phyloP scores from a whole-genome alignment of 2,113 vertebrate genomes.

The Alethe castanea region DNA sequence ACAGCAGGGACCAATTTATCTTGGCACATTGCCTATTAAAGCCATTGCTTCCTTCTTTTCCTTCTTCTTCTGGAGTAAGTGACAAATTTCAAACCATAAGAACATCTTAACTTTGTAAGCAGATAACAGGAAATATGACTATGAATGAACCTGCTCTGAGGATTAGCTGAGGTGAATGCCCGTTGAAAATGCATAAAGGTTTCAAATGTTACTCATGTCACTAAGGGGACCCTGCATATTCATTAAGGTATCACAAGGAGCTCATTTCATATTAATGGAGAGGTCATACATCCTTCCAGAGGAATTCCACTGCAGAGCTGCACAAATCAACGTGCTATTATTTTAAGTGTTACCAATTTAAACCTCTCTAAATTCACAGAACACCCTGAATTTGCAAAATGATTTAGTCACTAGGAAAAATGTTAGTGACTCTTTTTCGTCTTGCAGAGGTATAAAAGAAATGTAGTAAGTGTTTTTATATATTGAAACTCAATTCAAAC shows the following conservation, averaged over 20 bases:
- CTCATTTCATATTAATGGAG: constrained; percentile 63
- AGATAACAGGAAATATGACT: constrained; percentile 59
- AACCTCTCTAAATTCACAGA: constrained; percentile 4
- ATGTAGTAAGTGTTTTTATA: background rate
- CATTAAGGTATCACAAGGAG: constrained; percentile 66
- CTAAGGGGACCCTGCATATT: constrained; percentile 61
- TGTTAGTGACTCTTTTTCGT: background rate
- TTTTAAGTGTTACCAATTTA: constrained; percentile 38
- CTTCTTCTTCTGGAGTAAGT: constrained; percentile 36
- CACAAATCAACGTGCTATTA: constrained; percentile 33
- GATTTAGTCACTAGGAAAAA: background rate
- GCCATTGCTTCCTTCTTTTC: background rate
- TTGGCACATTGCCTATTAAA: constrained; percentile 27
- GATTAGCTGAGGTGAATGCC: constrained; percentile 54
- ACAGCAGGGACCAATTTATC: constrained; percentile 42
- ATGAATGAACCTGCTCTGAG: constrained; percentile 59
- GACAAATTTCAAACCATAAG: constrained; percentile 37
- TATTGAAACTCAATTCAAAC: background rate
- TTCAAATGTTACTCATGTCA: constrained; percentile 64
- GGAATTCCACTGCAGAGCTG: constrained; percentile 47
- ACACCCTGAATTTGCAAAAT: constrained; percentile 3
- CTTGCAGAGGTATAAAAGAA: background rate
- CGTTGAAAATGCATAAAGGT: constrained; percentile 64
- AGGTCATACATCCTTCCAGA: constrained; percentile 60
- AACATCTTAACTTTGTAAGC: constrained; percentile 65